Base-by-base conservation (phyloP, 2,113 vertebrate genomes). In the Phoenicopterus ruber region DNA sequence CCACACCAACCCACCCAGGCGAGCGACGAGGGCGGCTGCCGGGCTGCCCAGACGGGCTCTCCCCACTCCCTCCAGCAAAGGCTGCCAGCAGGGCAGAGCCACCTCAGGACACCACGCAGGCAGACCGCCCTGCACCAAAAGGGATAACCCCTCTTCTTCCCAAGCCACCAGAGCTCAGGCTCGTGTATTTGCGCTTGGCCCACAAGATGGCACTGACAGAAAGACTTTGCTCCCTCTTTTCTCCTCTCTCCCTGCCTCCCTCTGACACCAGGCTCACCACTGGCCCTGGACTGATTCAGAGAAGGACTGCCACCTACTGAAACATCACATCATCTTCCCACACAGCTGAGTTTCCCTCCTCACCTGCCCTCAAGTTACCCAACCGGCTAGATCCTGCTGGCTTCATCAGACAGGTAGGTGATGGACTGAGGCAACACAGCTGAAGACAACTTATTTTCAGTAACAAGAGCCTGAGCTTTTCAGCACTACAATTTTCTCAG, bases 221-320 rank as follows among this genome's bases (percentile, higher is more conserved):
- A 91, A 91, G 80, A 49, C 49, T 52, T 31, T 26, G 52, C 21
- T 85, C 38, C 59, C 36, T 80, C 54, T 54, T 73, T 13, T 11
- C 28, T 10, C 3, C 25, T 70, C 36, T 25, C 49, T 44, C 40
- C 34, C 38, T 38, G 32, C 19, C 52, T 57, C 17, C n/a, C n/a
- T 44, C 31, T 4, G 44, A 31, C 54, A 80, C 7, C 20, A 17
- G 42, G 58, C 82, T 92, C 28, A 52, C 40, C 34, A 28, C 19
- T 10, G 36, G 74, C 40, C 38, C 67, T 1, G 28, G 21, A 28
- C 6, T 3, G n/a, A 36, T 11, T 18, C 77, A 31, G 81, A 91
- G 63, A 13, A 90, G 88, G 93, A 47, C 86, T 96, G 95, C 73
- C 94, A 94, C 72, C 94, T 94, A 85, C 61, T 76, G 91, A 90